Percentiles rank a stretch among this genome's conserved stretches.
Conservation (phyloP, 2,797 vertebrate genomes). For the Gymnothorax javanicus region DNA sequence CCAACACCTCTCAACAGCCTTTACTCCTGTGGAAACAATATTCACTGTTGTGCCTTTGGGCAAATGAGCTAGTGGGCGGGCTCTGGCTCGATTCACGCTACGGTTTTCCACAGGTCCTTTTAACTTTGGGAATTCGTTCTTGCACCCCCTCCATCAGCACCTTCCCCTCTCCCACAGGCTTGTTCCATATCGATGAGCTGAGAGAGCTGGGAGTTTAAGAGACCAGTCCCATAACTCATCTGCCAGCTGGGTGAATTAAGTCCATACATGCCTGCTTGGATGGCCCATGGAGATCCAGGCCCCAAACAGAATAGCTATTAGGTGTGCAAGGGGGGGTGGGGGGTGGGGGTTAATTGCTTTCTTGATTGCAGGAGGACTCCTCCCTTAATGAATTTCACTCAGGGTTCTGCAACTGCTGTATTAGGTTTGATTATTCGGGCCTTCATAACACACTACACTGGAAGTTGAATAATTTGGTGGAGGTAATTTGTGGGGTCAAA, state of each 20-base stretch:
- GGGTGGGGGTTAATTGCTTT: constrained; percentile 76
- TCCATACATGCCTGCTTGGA: constrained; percentile 49
- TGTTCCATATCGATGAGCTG: constrained; percentile 56
- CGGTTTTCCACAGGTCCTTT: constrained; percentile 47
- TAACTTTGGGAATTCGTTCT: constrained; percentile 43
- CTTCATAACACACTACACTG: constrained; percentile 70
- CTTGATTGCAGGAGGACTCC: constrained; percentile 71
- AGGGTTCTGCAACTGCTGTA: constrained; percentile 57
- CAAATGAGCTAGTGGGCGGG: constrained; percentile 48
- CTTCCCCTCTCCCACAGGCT: background rate
- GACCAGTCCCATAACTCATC: constrained; percentile 64
- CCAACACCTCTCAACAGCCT: background rate
- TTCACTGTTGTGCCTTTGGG: constrained; percentile 46
- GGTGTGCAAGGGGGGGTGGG: constrained; percentile 63
- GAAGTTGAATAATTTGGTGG: constrained; percentile 67
- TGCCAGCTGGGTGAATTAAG: constrained; percentile 56
- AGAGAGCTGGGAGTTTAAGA: constrained; percentile 53
- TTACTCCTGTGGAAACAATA: constrained; percentile 32
- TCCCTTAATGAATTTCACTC: constrained; percentile 70
- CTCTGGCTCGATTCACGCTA: constrained; percentile 48
- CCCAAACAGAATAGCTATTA: constrained; percentile 75
- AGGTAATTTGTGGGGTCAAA: constrained; percentile 63
- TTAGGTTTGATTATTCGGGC: constrained; percentile 62
- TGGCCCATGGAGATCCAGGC: constrained; percentile 64
- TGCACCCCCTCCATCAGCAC: background rate